Evolutionary conservation across 1,140 invertebrate genomes (phyloP).

Genomic region (Drosophila persimilis): DNA sequence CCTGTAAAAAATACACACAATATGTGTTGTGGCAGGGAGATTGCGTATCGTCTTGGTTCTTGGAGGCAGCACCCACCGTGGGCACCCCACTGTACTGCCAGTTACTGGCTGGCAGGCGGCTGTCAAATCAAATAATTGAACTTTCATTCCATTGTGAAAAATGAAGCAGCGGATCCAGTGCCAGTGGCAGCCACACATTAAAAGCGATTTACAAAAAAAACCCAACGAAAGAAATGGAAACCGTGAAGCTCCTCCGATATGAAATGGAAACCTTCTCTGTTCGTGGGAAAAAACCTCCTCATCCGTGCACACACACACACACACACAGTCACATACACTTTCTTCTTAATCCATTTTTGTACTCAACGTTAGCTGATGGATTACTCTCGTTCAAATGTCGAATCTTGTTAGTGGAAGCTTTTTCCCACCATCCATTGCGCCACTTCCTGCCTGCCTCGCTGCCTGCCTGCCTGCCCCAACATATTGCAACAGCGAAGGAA

Average conservation of each 20-base stretch:
- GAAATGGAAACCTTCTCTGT: constrained; percentile 46
- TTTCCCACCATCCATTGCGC: constrained; percentile 11
- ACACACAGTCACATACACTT: constrained; percentile 34
- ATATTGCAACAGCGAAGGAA: constrained; percentile 6
- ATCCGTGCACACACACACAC: constrained; percentile 26
- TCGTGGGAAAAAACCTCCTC: background rate
- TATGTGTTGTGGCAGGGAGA: constrained; percentile 46
- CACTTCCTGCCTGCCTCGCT: background rate
- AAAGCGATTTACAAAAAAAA: constrained; percentile 65
- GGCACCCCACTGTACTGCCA: constrained; percentile 15
- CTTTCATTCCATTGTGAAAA: constrained; percentile 79
- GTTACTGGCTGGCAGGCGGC: constrained; percentile 40
- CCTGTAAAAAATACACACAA: constrained; percentile 60
- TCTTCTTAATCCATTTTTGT: constrained; percentile 78
- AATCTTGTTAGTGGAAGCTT: constrained; percentile 69
- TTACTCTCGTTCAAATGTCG: constrained; percentile 79
- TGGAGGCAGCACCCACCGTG: constrained; percentile 2
- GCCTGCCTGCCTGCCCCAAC: background rate
- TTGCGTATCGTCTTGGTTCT: constrained; percentile 16
- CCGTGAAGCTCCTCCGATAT: constrained; percentile 22
- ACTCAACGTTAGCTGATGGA: constrained; percentile 72
- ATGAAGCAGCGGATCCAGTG: constrained; percentile 53
- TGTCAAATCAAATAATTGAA: constrained; percentile 81
- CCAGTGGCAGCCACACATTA: constrained; percentile 61
- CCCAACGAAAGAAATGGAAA: constrained; percentile 13